These are phyloP conservation scores for Lepidothrix coronata DNA, from an alignment of 2,113 vertebrate species.

Conservation along the genomic window DNA sequence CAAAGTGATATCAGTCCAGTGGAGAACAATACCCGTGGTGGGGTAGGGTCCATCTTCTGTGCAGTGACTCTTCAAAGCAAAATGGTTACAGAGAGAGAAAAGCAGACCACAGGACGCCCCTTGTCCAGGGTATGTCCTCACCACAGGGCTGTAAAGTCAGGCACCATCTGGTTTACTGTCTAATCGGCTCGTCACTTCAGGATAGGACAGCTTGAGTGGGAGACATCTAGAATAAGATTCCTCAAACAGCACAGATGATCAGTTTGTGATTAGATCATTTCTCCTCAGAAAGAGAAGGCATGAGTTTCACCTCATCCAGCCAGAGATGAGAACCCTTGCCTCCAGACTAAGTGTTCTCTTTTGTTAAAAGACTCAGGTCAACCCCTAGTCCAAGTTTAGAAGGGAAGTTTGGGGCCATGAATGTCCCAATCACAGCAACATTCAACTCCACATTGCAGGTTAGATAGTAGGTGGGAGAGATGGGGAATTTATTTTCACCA, in stretches of 20 bases:
- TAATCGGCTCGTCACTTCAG: background rate
- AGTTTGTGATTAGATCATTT: background rate
- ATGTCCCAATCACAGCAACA: background rate
- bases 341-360: background rate
- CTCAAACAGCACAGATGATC: background rate
- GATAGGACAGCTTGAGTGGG: background rate
- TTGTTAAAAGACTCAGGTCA: background rate
- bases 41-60: background rate
- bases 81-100: background rate
- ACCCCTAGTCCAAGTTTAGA: background rate
- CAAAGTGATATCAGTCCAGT: fast-evolving
- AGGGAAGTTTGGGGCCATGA: background rate
- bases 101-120: background rate
- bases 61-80: background rate
- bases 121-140: background rate
- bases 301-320: background rate
- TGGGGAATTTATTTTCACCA: background rate
- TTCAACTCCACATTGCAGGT: fast-evolving
- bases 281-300: background rate
- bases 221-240: background rate
- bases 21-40: background rate
- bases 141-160: background rate
- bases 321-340: background rate
- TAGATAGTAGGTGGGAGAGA: background rate
- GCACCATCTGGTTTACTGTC: background rate